These are phyloP conservation scores for Dipodomys ordii DNA, from an alignment of 2,113 vertebrate genomes.

Conservation along the genomic window DNA sequence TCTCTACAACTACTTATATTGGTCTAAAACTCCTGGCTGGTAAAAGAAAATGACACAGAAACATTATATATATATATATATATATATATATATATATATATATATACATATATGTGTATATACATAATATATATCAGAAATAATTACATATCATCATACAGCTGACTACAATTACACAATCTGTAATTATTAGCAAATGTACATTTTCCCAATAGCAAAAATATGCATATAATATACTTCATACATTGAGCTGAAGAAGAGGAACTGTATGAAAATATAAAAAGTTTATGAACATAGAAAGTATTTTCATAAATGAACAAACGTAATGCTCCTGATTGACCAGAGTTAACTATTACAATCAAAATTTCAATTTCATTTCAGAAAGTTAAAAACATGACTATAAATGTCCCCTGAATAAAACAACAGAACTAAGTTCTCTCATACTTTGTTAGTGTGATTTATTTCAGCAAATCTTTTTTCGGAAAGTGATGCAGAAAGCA, in stretches of 20 bases:
- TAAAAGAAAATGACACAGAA: background rate
- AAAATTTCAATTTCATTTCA: conserved; percentile 14
- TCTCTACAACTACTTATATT: conserved; percentile 3
- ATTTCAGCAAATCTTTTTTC: conserved; percentile 49
- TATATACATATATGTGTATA: too few relatives aligned
- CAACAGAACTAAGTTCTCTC: background rate
- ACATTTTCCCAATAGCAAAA: background rate
- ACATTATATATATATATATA: too few relatives aligned
- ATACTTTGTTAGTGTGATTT: background rate
- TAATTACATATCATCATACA: background rate
- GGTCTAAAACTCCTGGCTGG: conserved; percentile 1
- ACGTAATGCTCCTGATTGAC: background rate
- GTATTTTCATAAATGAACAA: conserved; percentile 10
- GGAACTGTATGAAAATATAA: background rate
- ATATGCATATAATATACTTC: background rate
- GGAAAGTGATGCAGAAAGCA: conserved; percentile 2
- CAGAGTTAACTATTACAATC: background rate
- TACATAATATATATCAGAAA: too few relatives aligned
- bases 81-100: too few relatives aligned
- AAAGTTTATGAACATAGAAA: background rate
- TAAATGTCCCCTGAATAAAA: conserved; percentile 38
- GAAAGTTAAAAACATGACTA: background rate
- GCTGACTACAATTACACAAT: background rate
- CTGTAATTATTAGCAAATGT: background rate
- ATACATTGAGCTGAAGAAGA: background rate